Percentiles rank a stretch among this genome's conserved stretches.
These are phyloP conservation scores for Tillus elongatus DNA, from an alignment of 2,888 invertebrate genomes.

Conservation along the genomic window DNA sequence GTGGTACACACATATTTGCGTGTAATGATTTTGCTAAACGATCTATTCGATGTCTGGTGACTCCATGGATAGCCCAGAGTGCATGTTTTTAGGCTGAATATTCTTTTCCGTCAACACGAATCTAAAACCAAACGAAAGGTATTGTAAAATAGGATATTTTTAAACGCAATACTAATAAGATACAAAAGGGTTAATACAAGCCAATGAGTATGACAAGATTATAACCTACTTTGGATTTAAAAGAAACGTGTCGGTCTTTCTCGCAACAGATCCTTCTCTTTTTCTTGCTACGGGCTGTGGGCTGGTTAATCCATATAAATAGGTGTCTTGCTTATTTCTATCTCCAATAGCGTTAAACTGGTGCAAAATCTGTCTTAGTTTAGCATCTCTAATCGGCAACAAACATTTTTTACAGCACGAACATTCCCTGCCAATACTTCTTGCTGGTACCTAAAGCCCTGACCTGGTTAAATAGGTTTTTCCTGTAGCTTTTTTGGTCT, in stretches of 20 bases:
- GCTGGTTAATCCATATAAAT: neutral
- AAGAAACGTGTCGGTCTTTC: too few relatives aligned
- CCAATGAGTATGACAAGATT: too few relatives aligned
- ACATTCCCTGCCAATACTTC: neutral
- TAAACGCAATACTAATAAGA: too few relatives aligned
- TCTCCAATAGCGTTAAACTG: neutral
- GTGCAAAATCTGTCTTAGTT: neutral
- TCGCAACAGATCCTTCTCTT: neutral
- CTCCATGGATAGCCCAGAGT: neutral
- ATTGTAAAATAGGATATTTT: neutral
- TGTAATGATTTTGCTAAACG: neutral
- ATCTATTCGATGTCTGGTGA: neutral
- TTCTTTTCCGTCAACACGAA: conserved; percentile 1
- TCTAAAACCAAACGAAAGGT: conserved; percentile 1
- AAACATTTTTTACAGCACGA: neutral
- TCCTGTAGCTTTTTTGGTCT: neutral
- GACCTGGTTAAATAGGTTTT: neutral
- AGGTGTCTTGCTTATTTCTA: conserved; percentile 1
- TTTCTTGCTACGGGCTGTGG: neutral
- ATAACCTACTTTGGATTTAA: too few relatives aligned
- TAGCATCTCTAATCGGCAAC: neutral
- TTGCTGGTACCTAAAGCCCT: neutral
- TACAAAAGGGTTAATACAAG: too few relatives aligned
- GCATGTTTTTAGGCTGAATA: neutral
- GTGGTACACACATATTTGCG: neutral